phyloP scores from a whole-genome alignment of 2,113 vertebrate genomes.

The Anguilla rostrata region DNA sequence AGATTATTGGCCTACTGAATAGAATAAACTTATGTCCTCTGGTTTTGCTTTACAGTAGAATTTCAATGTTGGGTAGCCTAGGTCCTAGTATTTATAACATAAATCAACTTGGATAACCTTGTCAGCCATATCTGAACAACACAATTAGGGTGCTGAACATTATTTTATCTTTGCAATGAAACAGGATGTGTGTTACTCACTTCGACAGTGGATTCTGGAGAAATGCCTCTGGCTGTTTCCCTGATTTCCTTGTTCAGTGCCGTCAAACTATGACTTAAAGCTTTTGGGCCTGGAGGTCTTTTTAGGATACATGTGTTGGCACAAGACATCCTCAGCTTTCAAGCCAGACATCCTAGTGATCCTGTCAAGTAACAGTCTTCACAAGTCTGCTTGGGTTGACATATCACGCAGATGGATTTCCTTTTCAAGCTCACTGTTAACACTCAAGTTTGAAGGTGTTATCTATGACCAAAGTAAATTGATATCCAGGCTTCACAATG shows the following conservation, averaged over 20 bases:
- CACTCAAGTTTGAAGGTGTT: background rate
- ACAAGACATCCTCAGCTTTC: background rate
- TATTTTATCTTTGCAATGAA: background rate
- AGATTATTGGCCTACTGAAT: too few relatives aligned
- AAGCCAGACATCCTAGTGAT: background rate
- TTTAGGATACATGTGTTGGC: background rate
- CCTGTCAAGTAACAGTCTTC: background rate
- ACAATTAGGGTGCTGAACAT: background rate
- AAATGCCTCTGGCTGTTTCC: background rate
- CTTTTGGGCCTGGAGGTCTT: slow-evolving; percentile 1
- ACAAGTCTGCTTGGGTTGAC: background rate
- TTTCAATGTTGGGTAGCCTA: too few relatives aligned
- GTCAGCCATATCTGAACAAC: background rate
- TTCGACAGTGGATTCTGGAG: background rate
- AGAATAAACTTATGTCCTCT: too few relatives aligned
- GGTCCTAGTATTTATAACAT: too few relatives aligned
- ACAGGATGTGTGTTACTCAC: background rate
- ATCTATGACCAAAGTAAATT: background rate
- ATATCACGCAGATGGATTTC: background rate
- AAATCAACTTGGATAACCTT: background rate
- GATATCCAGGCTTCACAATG: background rate
- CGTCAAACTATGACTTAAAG: slow-evolving; percentile 9
- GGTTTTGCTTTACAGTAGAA: too few relatives aligned
- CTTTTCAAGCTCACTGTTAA: background rate
- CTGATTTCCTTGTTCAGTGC: background rate